These are phyloP conservation scores for Channa maculata DNA, from an alignment of 2,113 vertebrate genomes.

Conservation along the genomic window DNA sequence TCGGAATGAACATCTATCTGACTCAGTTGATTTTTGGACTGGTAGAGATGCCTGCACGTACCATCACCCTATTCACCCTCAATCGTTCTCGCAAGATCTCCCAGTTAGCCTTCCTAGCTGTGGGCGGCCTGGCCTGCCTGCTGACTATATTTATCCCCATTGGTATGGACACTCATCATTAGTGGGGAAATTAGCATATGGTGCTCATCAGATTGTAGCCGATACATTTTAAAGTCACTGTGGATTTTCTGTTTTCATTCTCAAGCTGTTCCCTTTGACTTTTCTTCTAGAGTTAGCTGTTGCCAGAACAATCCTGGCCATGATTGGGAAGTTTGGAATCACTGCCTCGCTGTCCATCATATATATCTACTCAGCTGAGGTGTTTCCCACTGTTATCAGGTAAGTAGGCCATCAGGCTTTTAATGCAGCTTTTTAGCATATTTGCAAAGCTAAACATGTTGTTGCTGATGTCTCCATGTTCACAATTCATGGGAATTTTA, in stretches of 20 bases:
- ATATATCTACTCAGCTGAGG: slow-evolving; percentile 80
- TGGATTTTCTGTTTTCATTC: not conserved
- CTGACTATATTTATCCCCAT: slow-evolving; percentile 74
- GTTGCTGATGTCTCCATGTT: too few relatives aligned
- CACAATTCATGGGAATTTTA: too few relatives aligned
- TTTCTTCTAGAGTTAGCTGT: slow-evolving; percentile 56
- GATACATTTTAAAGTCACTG: too few relatives aligned
- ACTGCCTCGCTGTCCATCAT: slow-evolving; percentile 80
- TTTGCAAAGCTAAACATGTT: not conserved
- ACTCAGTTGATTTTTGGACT: slow-evolving; percentile 83
- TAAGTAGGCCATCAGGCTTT: slow-evolving; percentile 32
- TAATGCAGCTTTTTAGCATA: not conserved
- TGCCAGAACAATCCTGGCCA: slow-evolving; percentile 73
- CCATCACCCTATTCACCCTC: slow-evolving; percentile 79
- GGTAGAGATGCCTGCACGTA: slow-evolving; percentile 84
- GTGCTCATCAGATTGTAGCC: too few relatives aligned
- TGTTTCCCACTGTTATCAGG: slow-evolving; percentile 82
- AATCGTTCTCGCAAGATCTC: slow-evolving; percentile 72
- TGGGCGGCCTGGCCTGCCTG: slow-evolving; percentile 77
- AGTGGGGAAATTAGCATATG: too few relatives aligned
- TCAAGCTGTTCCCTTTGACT: not conserved
- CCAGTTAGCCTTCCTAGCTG: slow-evolving; percentile 72
- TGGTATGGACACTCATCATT: slow-evolving; percentile 38
- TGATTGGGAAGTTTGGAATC: slow-evolving; percentile 81
- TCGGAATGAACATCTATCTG: slow-evolving; percentile 86